Evolutionary conservation across 2,888 invertebrate genomes (phyloP).

Genomic region (Brenthis daphne): DNA sequence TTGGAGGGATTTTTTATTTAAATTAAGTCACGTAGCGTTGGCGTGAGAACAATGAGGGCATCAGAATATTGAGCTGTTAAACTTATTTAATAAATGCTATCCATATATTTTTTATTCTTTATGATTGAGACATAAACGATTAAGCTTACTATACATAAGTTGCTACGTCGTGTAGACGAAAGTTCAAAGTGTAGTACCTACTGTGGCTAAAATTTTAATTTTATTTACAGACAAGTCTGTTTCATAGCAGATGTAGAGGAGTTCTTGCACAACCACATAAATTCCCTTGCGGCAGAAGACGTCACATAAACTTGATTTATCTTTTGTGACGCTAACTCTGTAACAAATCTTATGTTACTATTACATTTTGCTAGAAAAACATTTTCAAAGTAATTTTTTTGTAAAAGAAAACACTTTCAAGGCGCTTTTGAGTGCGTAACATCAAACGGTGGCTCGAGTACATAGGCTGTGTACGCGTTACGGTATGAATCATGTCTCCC

Average conservation of each 20-base stretch:
- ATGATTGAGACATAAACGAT: slow-evolving; percentile 10
- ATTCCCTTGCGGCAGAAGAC: slow-evolving; percentile 69
- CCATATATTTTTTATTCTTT: slow-evolving; percentile 10
- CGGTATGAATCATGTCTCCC: slow-evolving; percentile 29
- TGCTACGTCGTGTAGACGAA: neutral
- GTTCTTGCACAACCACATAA: slow-evolving; percentile 66
- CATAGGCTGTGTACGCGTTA: slow-evolving; percentile 27
- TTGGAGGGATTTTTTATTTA: slow-evolving; percentile 63
- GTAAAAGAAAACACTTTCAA: slow-evolving; percentile 30
- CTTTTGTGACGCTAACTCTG: slow-evolving; percentile 68
- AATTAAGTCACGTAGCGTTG: slow-evolving; percentile 64
- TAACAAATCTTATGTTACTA: slow-evolving; percentile 64
- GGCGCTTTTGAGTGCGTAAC: slow-evolving; percentile 40
- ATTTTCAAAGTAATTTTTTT: slow-evolving; percentile 41
- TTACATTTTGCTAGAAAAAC: slow-evolving; percentile 49
- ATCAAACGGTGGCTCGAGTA: slow-evolving; percentile 38
- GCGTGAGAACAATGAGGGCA: slow-evolving; percentile 55
- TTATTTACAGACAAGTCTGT: slow-evolving; percentile 39
- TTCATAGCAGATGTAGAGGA: slow-evolving; percentile 48
- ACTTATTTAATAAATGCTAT: slow-evolving; percentile 31
- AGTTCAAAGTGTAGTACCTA: slow-evolving; percentile 12
- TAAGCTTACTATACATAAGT: neutral
- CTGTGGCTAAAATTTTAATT: slow-evolving; percentile 33
- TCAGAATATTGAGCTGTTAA: slow-evolving; percentile 57
- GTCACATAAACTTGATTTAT: slow-evolving; percentile 81